These are phyloP conservation scores for Drosophila lowei DNA, from an alignment of 1,140 invertebrate genomes.

Conservation along the genomic window DNA sequence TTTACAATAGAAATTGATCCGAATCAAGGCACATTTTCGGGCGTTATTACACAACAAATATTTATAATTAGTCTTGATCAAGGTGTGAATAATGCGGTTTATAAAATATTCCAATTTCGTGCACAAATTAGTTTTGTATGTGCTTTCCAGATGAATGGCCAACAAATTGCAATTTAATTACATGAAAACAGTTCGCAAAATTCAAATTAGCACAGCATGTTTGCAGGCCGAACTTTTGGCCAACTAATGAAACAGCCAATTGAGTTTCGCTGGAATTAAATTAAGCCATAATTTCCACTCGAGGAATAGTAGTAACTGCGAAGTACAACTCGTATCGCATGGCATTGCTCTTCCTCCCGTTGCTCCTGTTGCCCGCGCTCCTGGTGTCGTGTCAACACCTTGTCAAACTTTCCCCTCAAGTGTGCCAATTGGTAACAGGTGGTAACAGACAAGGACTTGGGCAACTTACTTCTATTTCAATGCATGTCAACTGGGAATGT, in stretches of 20 bases:
- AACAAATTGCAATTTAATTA: constrained; percentile 62
- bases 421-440: constrained; percentile 55
- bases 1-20: constrained; percentile 9
- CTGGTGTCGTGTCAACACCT: constrained; percentile 65
- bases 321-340: constrained; percentile 1
- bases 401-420: constrained; percentile 59
- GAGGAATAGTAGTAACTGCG: neutral
- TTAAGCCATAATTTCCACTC: constrained; percentile 15
- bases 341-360: constrained; percentile 1
- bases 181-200: constrained; percentile 39
- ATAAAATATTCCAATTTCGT: constrained; percentile 37
- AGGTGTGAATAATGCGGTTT: constrained; percentile 45
- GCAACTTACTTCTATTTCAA: constrained; percentile 55
- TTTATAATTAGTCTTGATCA: constrained; percentile 45
- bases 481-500: constrained; percentile 68
- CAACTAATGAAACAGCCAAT: constrained; percentile 41
- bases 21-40: constrained; percentile 24
- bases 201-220: constrained; percentile 34
- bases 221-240: constrained; percentile 2
- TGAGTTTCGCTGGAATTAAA: constrained; percentile 28
- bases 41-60: constrained; percentile 28
- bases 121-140: constrained; percentile 36
- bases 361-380: neutral
- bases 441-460: constrained; percentile 46
- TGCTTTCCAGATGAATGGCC: constrained; percentile 41